These are phyloP conservation scores for Anneissia japonica DNA, from an alignment of 35 echinoderm and acorn worm species.

Conservation along the genomic window DNA sequence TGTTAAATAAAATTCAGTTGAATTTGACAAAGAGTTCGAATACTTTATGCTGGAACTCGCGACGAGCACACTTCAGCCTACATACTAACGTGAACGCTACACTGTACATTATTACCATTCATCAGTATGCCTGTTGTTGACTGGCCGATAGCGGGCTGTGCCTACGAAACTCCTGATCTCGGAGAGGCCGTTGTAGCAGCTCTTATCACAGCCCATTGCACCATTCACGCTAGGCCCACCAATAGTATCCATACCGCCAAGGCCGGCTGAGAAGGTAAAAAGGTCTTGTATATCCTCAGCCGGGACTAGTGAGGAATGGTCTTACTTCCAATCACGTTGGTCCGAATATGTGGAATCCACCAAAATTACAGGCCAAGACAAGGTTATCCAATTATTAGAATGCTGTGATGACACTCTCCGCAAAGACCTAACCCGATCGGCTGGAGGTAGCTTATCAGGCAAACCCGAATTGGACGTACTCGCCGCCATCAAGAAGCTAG, in stretches of 20 bases:
- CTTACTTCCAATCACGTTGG: neutral
- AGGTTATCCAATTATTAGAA: constrained; percentile 8
- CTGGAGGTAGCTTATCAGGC: constrained; percentile 13
- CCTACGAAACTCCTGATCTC: neutral
- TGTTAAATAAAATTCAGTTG: too few species aligned
- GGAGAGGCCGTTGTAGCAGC: neutral
- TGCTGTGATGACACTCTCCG: constrained; percentile 17
- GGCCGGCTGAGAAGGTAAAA: neutral
- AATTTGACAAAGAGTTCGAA: too few species aligned
- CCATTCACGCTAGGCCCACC: neutral
- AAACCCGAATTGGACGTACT: neutral
- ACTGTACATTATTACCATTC: too few species aligned
- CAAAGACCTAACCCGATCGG: constrained; percentile 6
- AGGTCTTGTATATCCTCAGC: neutral
- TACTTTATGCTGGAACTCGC: too few species aligned
- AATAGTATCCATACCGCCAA: neutral
- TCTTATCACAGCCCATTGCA: neutral
- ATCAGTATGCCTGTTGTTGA: too few species aligned
- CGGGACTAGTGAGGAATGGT: neutral
- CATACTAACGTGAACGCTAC: too few species aligned
- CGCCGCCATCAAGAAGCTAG: constrained; percentile 7
- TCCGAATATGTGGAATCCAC: neutral
- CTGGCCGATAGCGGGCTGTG: neutral
- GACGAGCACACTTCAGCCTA: too few species aligned
- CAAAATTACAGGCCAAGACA: neutral